Evolutionary conservation across 2,888 invertebrate genomes (phyloP).

Genomic region (Netelia inedita): DNA sequence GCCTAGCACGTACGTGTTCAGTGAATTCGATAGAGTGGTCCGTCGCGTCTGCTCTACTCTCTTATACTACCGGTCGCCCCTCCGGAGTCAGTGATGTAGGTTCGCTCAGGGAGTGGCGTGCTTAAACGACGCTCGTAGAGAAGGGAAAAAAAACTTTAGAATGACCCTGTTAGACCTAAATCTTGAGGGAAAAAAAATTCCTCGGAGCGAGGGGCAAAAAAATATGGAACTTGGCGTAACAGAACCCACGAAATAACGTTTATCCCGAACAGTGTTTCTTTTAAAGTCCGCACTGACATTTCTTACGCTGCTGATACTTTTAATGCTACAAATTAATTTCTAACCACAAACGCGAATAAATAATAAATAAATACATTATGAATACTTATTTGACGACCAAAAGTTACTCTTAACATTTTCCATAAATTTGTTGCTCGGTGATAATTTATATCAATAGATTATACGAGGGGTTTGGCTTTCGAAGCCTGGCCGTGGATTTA

Average conservation of each 20-base stretch:
- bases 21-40: slow-evolving; percentile 73
- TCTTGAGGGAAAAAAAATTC: slow-evolving; percentile 62
- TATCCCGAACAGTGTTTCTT: slow-evolving; percentile 31
- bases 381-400: neutral
- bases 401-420: neutral
- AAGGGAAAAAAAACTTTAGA: slow-evolving; percentile 56
- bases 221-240: slow-evolving; percentile 56
- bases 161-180: slow-evolving; percentile 65
- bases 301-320: neutral
- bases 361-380: neutral
- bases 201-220: slow-evolving; percentile 33
- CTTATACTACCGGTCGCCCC: slow-evolving; percentile 20
- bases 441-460: neutral
- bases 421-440: neutral
- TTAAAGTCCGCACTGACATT: neutral
- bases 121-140: slow-evolving; percentile 45
- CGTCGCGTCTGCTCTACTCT: slow-evolving; percentile 58
- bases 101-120: slow-evolving; percentile 16
- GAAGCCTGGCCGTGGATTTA: neutral
- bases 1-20: slow-evolving; percentile 71
- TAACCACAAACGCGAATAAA: neutral
- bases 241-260: slow-evolving; percentile 61
- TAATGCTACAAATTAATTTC: neutral
- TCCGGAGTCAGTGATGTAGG: slow-evolving; percentile 16
- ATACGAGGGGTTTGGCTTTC: neutral